A percentile compares a stretch with the other conserved stretches of the same genome.
Conservation (phyloP, 2,113 vertebrate species). For the Butastur rufipennis region DNA sequence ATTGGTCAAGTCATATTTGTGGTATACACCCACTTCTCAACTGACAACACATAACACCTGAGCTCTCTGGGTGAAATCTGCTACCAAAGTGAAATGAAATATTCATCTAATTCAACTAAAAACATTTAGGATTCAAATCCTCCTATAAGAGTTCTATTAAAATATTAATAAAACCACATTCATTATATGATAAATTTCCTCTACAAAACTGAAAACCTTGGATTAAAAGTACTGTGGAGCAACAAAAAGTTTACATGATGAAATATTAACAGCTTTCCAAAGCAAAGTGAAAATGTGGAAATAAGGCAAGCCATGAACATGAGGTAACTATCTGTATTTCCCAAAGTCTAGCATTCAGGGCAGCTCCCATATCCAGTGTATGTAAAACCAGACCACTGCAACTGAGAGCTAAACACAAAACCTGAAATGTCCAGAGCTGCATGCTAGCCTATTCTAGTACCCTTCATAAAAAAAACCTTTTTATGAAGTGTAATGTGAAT, state of each 20-base stretch:
- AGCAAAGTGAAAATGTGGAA: background rate
- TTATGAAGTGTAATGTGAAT: slow-evolving; percentile 49
- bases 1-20: background rate
- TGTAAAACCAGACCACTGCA: background rate
- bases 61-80: background rate
- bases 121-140: background rate
- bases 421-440: background rate
- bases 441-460: background rate
- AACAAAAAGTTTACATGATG: background rate
- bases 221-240: background rate
- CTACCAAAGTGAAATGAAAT: background rate
- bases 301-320: background rate
- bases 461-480: background rate
- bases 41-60: background rate
- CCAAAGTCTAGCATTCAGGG: background rate
- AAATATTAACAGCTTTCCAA: background rate
- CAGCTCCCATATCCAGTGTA: background rate
- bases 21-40: background rate
- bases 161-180: background rate
- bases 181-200: background rate
- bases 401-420: background rate
- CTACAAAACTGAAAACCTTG: background rate
- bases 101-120: background rate
- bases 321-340: background rate
- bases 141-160: background rate